Base-by-base conservation (phyloP, 1,140 invertebrate species). In the Listronotus oregonensis region DNA sequence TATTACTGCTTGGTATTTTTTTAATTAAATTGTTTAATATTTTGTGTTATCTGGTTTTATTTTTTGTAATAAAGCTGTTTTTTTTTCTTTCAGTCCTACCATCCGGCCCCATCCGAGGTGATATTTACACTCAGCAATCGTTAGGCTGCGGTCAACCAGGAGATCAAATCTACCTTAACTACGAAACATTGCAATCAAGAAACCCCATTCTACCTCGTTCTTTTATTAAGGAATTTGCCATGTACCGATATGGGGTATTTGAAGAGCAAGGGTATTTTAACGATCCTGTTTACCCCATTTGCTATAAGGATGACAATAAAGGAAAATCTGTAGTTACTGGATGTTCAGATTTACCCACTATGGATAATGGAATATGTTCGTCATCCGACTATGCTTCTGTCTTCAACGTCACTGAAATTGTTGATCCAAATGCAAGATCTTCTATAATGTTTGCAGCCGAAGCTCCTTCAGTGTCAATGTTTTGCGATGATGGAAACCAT, bases 181-280 rank as follows among this genome's bases (percentile, higher is more conserved):
- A 82, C 60, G 72, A 75, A 66, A 71, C 37, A 17, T 71, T 70
- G 64, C 78, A 68, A 46, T 69, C 31, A 46, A 77, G 43, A 42
- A 74, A 77, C 54, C 67, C 70, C n/a, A 75, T 77, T 57, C 65
- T 82, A 32, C 50, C 51, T 18, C 62, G 67, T 12, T 52, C 79
- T 14, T 75, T 90, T 12, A 80, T 87, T 1, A 85, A 83, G 64
- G 84, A 89, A 72, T 90, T 86, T 81, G 84, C 85, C 1, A 86
- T 85, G 72, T 88, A 86, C 70, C 82, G 88, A 0, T 90, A 87
- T 77, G 88, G 88, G 15, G 85, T 90, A 1, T 90, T 89, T 74
- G 86, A 88, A 66, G 87, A 89, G 78, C 81, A 85, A 59, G 86
- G 87, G 3, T 86, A 83, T 64, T 68, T 77, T 17, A 80, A 81